Base-by-base conservation (phyloP, 2,797 vertebrate species). In the Streptopelia turtur region DNA sequence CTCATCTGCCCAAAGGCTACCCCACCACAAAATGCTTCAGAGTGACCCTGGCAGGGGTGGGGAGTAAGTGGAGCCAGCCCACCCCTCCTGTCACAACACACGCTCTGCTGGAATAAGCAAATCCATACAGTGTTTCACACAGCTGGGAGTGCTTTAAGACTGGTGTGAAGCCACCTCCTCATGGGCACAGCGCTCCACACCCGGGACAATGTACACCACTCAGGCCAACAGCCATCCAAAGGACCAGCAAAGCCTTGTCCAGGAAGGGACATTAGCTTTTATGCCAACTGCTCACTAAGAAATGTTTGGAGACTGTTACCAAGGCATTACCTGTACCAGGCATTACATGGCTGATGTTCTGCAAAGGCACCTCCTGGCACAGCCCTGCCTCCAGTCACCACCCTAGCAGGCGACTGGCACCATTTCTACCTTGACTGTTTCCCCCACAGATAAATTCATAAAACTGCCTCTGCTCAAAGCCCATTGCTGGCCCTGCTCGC, bases 61-160 rank as follows among this genome's bases (percentile, higher is more conserved):
- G 47, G 47, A 31, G 35, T 0, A 5, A 50, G 50, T 10, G 30
- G 17, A 91, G 50, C 30, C 84, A 77, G 55, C 53, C 69, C 24
- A 28, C 1, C 37, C 5, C 20, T 17, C 16, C 16, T 1, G 1
- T n/a, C 60, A 35, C 60, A 27, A 6, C 0, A 0, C 0, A 2
- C 22, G 47, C 74, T 45, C 35, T 78, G 31, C 33, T 63, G 47
- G 57, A 4, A 43, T 18, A 16, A 39, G 30, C 49, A 71, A 25
- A 43, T 17, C 35, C 53, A 43, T 16, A 15, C 14, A 59, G 50
- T 12, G 20, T n/a, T 49, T 43, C 31, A 65, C 4, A 2, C 43
- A 4, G 8, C 3, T 0, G 8, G 33, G 35, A 30, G 15, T 4
- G 52, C 69, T 66, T 45, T 22, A 27, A 70, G 30, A 21, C 65